These are phyloP conservation scores for Gambusia holbrooki DNA, from an alignment of 2,113 vertebrate genomes.

Conservation along the genomic window DNA sequence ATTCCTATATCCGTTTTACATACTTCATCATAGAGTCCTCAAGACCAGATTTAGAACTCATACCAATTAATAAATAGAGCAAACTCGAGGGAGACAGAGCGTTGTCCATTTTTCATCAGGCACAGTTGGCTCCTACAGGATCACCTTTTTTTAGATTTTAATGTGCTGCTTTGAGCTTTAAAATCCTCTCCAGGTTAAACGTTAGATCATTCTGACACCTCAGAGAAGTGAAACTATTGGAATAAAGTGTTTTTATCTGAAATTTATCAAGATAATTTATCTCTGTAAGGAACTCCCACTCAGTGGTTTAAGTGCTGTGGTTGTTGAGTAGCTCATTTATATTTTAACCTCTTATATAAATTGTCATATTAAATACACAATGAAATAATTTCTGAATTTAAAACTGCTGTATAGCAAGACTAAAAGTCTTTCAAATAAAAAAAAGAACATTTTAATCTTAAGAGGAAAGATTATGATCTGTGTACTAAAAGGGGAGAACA, in stretches of 20 bases:
- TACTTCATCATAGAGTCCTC: slow-evolving; percentile 72
- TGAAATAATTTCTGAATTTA: too few relatives aligned
- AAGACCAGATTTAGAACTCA: slow-evolving; percentile 62
- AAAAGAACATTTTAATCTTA: too few relatives aligned
- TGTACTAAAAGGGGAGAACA: too few relatives aligned
- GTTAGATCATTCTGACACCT: slow-evolving; percentile 83
- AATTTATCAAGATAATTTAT: slow-evolving; percentile 84
- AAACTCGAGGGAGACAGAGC: slow-evolving; percentile 71
- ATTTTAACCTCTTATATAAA: slow-evolving; percentile 56
- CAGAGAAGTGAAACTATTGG: slow-evolving; percentile 82
- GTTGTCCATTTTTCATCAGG: slow-evolving; percentile 74
- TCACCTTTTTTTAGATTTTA: slow-evolving; percentile 82
- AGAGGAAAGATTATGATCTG: too few relatives aligned
- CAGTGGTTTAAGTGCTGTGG: slow-evolving; percentile 50
- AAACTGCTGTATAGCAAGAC: too few relatives aligned
- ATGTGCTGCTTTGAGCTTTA: slow-evolving; percentile 80
- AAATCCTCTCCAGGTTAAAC: slow-evolving; percentile 77
- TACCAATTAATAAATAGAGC: slow-evolving; percentile 79
- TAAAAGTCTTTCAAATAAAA: too few relatives aligned
- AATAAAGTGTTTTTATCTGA: slow-evolving; percentile 85
- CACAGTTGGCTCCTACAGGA: slow-evolving; percentile 61
- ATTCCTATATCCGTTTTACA: slow-evolving; percentile 69
- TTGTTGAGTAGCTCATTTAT: slow-evolving; percentile 45
- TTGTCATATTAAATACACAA: too few relatives aligned
- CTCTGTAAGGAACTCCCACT: slow-evolving; percentile 73